Conservation (phyloP, 2,888 invertebrate species). For the Eutolmus rufibarbis region DNA sequence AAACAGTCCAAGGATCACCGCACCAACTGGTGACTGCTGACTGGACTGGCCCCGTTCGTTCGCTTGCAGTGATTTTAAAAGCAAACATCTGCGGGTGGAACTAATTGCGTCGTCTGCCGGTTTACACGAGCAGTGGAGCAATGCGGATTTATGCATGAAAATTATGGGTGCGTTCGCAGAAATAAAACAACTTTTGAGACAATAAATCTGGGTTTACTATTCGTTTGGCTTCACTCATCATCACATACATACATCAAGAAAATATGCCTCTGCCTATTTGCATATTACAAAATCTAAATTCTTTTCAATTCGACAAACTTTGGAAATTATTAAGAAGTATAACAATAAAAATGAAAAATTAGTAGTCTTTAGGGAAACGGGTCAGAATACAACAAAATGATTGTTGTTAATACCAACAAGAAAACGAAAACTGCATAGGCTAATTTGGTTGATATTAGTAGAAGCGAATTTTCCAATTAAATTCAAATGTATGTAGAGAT, state of each 20-base stretch:
- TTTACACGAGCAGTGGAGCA: background rate
- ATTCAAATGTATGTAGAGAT: no score
- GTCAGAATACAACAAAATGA: no score
- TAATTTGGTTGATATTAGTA: no score
- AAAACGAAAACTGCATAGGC: no score
- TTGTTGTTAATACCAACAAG: no score
- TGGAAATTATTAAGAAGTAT: no score
- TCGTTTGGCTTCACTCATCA: background rate
- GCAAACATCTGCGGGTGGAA: background rate
- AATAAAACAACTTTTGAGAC: background rate
- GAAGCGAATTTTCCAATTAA: no score
- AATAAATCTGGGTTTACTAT: background rate
- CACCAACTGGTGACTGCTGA: background rate
- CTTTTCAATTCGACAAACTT: background rate
- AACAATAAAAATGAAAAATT: no score
- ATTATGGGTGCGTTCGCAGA: background rate
- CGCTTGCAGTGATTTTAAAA: background rate
- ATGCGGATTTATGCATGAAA: background rate
- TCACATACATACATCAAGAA: background rate
- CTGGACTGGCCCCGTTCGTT: background rate
- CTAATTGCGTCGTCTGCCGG: background rate
- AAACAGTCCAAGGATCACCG: background rate
- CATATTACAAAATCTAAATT: background rate
- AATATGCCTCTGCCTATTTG: background rate
- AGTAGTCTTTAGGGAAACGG: no score